Percentiles rank a stretch among this genome's conserved stretches.
Conservation (phyloP, 2,888 invertebrate genomes). For the Tiphia femorata region DNA sequence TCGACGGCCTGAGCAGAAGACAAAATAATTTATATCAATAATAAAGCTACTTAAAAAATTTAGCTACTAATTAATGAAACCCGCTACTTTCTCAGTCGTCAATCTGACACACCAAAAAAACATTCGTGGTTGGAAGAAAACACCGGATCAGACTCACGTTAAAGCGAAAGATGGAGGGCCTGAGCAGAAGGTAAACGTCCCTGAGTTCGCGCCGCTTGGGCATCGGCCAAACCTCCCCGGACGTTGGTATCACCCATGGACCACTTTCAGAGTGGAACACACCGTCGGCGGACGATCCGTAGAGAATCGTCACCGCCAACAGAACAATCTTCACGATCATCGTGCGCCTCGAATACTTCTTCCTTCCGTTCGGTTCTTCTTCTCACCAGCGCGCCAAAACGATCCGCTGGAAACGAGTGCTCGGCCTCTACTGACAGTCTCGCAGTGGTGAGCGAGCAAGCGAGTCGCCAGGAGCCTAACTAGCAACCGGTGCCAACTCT, state of each 20-base stretch:
- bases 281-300: too few species aligned
- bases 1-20: too few species aligned
- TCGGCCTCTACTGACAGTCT: conserved; percentile 48
- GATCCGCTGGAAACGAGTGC: conserved; percentile 40
- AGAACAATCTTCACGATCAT: neutral
- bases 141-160: too few species aligned
- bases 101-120: too few species aligned
- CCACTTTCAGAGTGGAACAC: conserved; percentile 67
- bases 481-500: conserved; percentile 29
- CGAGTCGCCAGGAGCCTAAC: neutral
- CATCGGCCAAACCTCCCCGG: conserved; percentile 79
- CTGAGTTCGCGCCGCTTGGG: conserved; percentile 70
- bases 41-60: too few species aligned
- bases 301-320: neutral
- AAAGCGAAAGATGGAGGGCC: conserved; percentile 71
- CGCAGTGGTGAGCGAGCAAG: neutral
- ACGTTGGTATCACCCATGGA: conserved; percentile 71
- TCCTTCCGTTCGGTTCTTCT: neutral
- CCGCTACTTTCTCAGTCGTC: too few species aligned
- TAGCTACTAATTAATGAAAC: too few species aligned
- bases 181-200: conserved; percentile 68
- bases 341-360: conserved; percentile 16
- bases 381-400: conserved; percentile 7
- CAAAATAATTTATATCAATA: too few species aligned
- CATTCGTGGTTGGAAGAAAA: too few species aligned